A percentile compares a stretch with the other conserved stretches of the same genome.
Conservation (phyloP, 2,888 invertebrate species). For the Prosopocoilus inquinatus region DNA sequence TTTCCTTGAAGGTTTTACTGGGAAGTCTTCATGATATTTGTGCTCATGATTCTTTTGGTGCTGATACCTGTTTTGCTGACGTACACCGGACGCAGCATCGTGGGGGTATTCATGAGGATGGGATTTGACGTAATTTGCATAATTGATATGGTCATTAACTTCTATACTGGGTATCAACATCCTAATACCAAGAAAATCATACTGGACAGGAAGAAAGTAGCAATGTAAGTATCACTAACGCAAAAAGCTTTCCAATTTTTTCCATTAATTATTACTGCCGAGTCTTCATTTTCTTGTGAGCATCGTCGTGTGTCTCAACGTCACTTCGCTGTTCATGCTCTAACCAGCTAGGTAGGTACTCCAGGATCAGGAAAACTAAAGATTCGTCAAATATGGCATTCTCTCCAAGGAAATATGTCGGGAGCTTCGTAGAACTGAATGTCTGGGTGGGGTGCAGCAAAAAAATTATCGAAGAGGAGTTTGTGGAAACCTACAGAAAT, state of each 20-base stretch:
- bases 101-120: neutral
- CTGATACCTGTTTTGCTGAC: slow-evolving; percentile 12
- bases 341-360: too few relatives aligned
- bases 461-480: too few relatives aligned
- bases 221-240: slow-evolving; percentile 24
- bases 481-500: too few relatives aligned
- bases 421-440: too few relatives aligned
- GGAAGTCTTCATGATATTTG: slow-evolving; percentile 16
- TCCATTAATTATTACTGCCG: neutral
- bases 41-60: slow-evolving; percentile 2
- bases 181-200: slow-evolving; percentile 16
- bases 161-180: slow-evolving; percentile 18
- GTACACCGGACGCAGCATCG: neutral
- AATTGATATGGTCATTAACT: slow-evolving; percentile 12
- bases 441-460: too few relatives aligned
- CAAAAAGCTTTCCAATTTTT: neutral
- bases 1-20: slow-evolving; percentile 16
- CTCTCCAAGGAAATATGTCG: too few relatives aligned
- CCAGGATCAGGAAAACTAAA: too few relatives aligned
- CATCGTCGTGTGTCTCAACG: too few relatives aligned
- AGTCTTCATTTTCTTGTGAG: too few relatives aligned
- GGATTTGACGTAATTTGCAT: slow-evolving; percentile 12
- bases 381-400: too few relatives aligned
- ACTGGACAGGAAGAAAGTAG: slow-evolving; percentile 9
- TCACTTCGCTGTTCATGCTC: too few relatives aligned